Conservation (phyloP, 2,888 invertebrate genomes). For the Bibio marci region DNA sequence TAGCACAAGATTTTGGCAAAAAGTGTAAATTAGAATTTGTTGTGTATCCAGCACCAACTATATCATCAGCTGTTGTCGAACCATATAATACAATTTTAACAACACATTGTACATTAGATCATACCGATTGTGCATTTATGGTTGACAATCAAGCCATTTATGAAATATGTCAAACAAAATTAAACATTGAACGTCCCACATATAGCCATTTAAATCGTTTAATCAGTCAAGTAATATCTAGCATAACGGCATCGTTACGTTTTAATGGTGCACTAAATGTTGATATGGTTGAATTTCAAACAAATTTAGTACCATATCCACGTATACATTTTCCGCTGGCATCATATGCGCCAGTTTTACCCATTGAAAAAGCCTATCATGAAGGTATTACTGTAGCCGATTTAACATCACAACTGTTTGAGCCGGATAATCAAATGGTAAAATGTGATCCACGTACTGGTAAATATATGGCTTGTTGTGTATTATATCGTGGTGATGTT, state of each 20-base stretch:
- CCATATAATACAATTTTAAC: slow-evolving; percentile 81
- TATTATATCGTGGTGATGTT: slow-evolving; percentile 78
- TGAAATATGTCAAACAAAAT: slow-evolving; percentile 67
- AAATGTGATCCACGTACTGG: slow-evolving; percentile 62
- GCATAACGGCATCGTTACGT: slow-evolving; percentile 65
- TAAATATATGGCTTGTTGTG: slow-evolving; percentile 80
- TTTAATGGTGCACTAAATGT: slow-evolving; percentile 76
- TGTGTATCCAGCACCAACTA: slow-evolving; percentile 29
- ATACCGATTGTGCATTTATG: slow-evolving; percentile 80
- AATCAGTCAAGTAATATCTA: slow-evolving; percentile 53
- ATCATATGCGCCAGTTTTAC: slow-evolving; percentile 55
- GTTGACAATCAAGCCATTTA: slow-evolving; percentile 84
- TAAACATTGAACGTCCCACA: slow-evolving; percentile 44
- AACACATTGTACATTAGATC: slow-evolving; percentile 68
- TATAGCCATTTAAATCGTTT: slow-evolving; percentile 52
- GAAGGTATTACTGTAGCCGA: slow-evolving; percentile 59
- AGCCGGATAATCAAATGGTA: slow-evolving; percentile 74
- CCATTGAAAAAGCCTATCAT: slow-evolving; percentile 54
- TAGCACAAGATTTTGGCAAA: slow-evolving; percentile 66
- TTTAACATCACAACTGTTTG: slow-evolving; percentile 72
- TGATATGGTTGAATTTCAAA: slow-evolving; percentile 79
- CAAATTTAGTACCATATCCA: slow-evolving; percentile 81
- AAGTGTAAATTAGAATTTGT: slow-evolving; percentile 61
- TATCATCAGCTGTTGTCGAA: slow-evolving; percentile 79
- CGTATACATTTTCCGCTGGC: slow-evolving; percentile 76